These are phyloP conservation scores for Scaeva pyrastri DNA, from an alignment of 2,888 invertebrate species.

Conservation along the genomic window DNA sequence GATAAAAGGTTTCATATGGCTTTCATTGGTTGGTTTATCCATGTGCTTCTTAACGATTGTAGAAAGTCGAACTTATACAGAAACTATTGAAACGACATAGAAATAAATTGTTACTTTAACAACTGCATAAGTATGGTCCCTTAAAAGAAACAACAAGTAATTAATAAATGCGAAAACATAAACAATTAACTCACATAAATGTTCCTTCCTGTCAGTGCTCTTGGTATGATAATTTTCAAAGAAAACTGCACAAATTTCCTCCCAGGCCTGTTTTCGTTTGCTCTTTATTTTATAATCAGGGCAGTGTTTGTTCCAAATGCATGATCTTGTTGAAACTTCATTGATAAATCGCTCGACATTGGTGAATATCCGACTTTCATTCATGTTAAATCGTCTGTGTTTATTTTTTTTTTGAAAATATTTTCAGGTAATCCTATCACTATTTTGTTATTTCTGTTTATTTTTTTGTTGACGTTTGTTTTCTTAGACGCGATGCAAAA, in stretches of 20 bases:
- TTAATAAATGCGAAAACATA: neutral
- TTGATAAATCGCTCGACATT: neutral
- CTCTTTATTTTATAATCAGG: neutral
- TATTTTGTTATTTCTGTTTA: neutral
- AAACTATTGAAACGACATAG: no score
- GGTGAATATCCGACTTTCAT: no score
- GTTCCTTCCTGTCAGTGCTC: neutral
- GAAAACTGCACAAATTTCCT: constrained; percentile 5
- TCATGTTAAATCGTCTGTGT: neutral
- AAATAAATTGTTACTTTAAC: no score
- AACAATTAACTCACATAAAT: constrained; percentile 25
- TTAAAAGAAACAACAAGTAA: neutral
- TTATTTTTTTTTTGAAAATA: neutral
- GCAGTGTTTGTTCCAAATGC: neutral
- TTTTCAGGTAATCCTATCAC: neutral
- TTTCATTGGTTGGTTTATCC: no score
- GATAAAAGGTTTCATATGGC: no score
- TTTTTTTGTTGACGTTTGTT: neutral
- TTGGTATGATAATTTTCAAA: neutral
- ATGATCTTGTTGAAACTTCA: neutral
- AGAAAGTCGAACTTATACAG: no score
- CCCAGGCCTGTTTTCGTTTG: neutral
- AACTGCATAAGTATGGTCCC: neutral
- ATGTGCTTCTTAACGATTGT: no score
- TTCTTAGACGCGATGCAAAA: no score